phyloP scores from a whole-genome alignment of 2,888 invertebrate species.

The Geotrupes spiniger region DNA sequence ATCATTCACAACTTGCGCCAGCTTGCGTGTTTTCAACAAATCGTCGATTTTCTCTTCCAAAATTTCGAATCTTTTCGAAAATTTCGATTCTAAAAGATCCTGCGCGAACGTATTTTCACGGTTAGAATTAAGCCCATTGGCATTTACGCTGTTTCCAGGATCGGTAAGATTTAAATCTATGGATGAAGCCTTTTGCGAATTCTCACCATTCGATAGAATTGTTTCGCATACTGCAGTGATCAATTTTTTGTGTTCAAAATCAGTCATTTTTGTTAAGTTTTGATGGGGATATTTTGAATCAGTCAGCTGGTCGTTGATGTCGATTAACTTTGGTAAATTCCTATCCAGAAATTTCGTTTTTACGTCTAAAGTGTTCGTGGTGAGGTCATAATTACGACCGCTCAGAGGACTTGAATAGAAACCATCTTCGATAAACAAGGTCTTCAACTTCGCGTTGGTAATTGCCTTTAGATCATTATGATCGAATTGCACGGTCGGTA shows the following conservation, averaged over 20 bases:
- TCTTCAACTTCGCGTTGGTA: slow-evolving; percentile 13
- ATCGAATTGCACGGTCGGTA: neutral
- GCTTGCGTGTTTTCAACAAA: neutral
- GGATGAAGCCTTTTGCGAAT: too few species aligned
- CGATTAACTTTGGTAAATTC: slow-evolving; percentile 18
- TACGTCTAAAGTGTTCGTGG: neutral
- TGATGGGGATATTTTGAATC: neutral
- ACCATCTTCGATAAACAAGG: slow-evolving; percentile 12
- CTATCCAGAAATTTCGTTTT: slow-evolving; percentile 2
- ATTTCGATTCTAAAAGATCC: slow-evolving; percentile 4
- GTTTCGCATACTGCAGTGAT: slow-evolving; percentile 19
- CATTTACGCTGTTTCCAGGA: too few species aligned
- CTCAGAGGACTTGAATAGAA: slow-evolving; percentile 20
- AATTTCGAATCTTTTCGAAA: slow-evolving; percentile 8
- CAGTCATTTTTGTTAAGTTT: neutral
- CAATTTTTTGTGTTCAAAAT: slow-evolving; percentile 20
- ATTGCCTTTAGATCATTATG: slow-evolving; percentile 1
- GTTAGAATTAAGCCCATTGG: too few species aligned
- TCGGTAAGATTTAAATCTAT: too few species aligned
- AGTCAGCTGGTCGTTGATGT: slow-evolving; percentile 13
- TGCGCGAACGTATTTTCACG: too few species aligned
- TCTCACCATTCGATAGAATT: too few species aligned
- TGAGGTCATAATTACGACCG: slow-evolving; percentile 21
- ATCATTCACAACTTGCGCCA: too few species aligned
- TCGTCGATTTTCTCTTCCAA: slow-evolving; percentile 9